phyloP scores from a whole-genome alignment of 2,888 invertebrate species.

The Didymodactylos carnosus region DNA sequence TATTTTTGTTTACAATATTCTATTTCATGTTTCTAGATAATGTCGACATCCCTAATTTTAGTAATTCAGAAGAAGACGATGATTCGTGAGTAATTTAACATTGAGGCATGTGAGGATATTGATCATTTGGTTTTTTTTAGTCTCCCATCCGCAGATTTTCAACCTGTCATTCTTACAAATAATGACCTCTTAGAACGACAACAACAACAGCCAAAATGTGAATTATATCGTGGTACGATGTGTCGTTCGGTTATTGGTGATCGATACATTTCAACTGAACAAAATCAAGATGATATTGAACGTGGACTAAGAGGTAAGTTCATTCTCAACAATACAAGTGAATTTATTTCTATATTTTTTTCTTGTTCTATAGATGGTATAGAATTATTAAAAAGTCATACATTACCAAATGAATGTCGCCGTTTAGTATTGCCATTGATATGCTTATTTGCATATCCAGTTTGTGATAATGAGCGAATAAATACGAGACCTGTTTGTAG shows the following conservation, averaged over 20 bases:
- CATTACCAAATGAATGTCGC: background rate
- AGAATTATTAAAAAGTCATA: background rate
- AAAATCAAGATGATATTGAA: background rate
- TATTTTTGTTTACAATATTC: background rate
- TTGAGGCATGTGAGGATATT: too few relatives aligned
- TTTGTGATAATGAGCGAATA: background rate
- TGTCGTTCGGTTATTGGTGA: background rate
- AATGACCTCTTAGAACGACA: background rate
- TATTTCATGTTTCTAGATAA: background rate
- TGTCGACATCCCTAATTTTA: background rate
- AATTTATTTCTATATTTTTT: too few relatives aligned
- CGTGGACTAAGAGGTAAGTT: background rate
- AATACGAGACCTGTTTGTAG: background rate
- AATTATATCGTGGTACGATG: background rate
- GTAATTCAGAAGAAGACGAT: background rate
- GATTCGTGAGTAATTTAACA: background rate
- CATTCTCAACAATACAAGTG: too few relatives aligned
- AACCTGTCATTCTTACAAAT: background rate
- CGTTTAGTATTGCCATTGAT: background rate
- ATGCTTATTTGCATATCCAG: background rate
- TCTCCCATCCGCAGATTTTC: background rate
- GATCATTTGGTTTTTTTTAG: too few relatives aligned
- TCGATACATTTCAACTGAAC: background rate
- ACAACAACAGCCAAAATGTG: background rate
- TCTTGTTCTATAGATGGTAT: background rate